phyloP scores from a whole-genome alignment of 2,113 vertebrate genomes.

The Sinocyclocheilus anshuiensis region DNA sequence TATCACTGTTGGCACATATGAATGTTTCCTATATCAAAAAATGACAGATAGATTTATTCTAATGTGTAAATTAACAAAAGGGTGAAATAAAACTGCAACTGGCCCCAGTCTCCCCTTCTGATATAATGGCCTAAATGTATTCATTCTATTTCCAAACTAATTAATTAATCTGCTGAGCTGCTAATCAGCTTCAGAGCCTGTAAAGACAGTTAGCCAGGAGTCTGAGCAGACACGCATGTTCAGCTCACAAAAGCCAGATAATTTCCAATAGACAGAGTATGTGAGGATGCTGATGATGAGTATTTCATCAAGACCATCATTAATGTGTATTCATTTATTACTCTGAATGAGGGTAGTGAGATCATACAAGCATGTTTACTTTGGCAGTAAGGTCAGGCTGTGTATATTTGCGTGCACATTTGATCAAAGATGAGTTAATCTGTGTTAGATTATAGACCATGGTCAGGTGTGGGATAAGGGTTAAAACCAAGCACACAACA shows the following conservation, averaged over 20 bases:
- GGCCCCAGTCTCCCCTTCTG: no score
- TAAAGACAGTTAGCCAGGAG: not conserved
- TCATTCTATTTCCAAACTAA: conserved; percentile 14
- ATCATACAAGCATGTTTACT: not conserved
- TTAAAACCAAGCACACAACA: not conserved
- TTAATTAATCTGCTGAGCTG: conserved; percentile 10
- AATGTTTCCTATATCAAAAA: not conserved
- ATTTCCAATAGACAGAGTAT: not conserved
- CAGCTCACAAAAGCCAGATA: not conserved
- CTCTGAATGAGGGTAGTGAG: not conserved
- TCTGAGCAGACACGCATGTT: conserved; percentile 13
- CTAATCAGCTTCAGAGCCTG: conserved; percentile 4
- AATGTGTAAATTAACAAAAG: not conserved
- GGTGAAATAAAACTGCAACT: not conserved
- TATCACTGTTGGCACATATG: not conserved
- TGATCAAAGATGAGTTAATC: not conserved
- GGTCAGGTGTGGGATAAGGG: not conserved
- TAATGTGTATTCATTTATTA: not conserved
- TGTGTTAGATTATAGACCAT: not conserved
- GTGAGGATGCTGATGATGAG: not conserved
- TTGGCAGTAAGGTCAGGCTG: not conserved
- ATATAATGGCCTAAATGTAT: not conserved
- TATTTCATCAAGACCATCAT: not conserved
- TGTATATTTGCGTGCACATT: not conserved
- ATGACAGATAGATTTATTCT: not conserved